phyloP scores from a whole-genome alignment of 2,797 vertebrate species.

The Staurois parvus region DNA sequence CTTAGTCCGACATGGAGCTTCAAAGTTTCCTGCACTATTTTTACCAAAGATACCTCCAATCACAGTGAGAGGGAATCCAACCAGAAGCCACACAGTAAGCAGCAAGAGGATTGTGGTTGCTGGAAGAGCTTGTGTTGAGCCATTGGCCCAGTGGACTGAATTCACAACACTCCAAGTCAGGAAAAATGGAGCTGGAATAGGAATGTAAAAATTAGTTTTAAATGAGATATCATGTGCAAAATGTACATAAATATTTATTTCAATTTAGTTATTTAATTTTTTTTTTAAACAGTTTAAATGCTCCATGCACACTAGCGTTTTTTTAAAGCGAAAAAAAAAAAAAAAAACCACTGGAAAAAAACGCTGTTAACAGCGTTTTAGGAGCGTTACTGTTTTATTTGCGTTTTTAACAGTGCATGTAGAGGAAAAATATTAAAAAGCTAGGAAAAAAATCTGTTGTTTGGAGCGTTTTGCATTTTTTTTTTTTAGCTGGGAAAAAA shows the following conservation, averaged over 20 bases:
- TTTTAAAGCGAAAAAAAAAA: no score
- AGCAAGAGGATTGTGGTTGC: slow-evolving; percentile 90
- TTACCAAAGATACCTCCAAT: slow-evolving; percentile 94
- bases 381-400: no score
- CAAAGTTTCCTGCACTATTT: slow-evolving; percentile 85
- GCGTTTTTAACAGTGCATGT: no score
- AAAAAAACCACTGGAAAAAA: no score
- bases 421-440: no score
- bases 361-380: no score
- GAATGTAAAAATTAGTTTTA: background rate
- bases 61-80: slow-evolving; percentile 92
- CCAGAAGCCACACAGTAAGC: slow-evolving; percentile 89
- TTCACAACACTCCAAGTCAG: slow-evolving; percentile 93
- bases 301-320: no score
- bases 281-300: no score
- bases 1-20: slow-evolving; percentile 90
- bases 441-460: no score
- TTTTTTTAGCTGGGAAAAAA: no score
- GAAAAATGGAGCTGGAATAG: slow-evolving; percentile 86
- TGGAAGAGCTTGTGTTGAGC: slow-evolving; percentile 91
- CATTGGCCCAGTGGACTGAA: slow-evolving; percentile 91
- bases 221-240: background rate
- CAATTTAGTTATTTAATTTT: background rate
- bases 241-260: background rate
- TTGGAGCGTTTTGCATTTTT: no score